Evolutionary conservation across 2,797 vertebrate genomes (phyloP).

Genomic region (Thamnophis elegans): DNA sequence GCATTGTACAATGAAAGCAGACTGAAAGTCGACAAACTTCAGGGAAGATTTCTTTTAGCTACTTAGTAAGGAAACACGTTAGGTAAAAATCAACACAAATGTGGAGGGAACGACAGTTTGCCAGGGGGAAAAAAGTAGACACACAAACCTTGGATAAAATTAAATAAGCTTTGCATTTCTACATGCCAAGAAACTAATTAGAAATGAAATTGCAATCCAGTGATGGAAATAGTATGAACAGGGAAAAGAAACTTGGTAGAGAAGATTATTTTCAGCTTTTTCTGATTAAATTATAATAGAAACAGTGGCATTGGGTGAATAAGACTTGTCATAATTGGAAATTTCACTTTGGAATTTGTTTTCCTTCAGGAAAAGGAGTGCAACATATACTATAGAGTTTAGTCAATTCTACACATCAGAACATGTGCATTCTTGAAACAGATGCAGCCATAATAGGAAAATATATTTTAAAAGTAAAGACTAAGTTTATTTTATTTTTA

Average conservation of each 20-base stretch:
- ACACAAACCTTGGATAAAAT: constrained; percentile 41
- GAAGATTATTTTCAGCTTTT: constrained; percentile 26
- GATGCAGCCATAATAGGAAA: neutral
- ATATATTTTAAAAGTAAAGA: neutral
- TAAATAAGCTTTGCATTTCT: constrained; percentile 44
- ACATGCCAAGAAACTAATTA: constrained; percentile 65
- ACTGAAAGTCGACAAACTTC: constrained; percentile 59
- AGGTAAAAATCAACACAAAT: constrained; percentile 48
- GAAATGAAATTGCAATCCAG: constrained; percentile 56
- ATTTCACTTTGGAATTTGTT: constrained; percentile 40
- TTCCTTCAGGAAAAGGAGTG: constrained; percentile 23
- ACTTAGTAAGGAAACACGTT: constrained; percentile 34
- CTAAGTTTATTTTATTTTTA: neutral
- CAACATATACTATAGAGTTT: constrained; percentile 26
- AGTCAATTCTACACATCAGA: neutral
- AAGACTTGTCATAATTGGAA: constrained; percentile 35
- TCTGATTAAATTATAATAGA: constrained; percentile 31
- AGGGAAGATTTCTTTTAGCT: constrained; percentile 48
- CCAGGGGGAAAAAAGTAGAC: constrained; percentile 29
- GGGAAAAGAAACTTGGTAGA: constrained; percentile 58
- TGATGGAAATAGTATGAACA: constrained; percentile 44
- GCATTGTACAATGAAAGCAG: constrained; percentile 39
- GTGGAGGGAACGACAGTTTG: neutral
- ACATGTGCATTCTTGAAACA: neutral
- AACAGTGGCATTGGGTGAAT: constrained; percentile 16